These are phyloP conservation scores for Drosophila leonis DNA, from an alignment of 2,888 invertebrate genomes.

Conservation along the genomic window DNA sequence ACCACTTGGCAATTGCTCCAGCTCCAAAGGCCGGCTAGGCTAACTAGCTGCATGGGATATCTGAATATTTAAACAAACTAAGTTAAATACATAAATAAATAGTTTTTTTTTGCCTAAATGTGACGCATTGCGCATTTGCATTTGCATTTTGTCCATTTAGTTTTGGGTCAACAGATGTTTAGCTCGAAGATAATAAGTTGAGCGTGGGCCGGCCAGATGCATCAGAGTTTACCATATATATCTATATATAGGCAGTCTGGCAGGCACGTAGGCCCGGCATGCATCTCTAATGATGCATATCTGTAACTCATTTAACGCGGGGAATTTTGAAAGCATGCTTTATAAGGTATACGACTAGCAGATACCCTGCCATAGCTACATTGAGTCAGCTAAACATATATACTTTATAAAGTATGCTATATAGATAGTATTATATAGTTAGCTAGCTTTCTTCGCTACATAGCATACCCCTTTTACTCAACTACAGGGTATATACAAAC, in stretches of 20 bases:
- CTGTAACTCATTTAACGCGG: slow-evolving; percentile 6
- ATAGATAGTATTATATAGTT: not conserved
- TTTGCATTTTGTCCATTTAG: slow-evolving; percentile 42
- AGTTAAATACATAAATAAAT: not conserved
- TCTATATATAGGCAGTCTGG: not conserved
- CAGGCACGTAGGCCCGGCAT: slow-evolving; percentile 4
- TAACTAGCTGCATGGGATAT: slow-evolving; percentile 9
- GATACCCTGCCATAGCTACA: not conserved
- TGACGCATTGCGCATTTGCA: slow-evolving; percentile 23
- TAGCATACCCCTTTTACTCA: not conserved
- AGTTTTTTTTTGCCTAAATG: slow-evolving; percentile 6
- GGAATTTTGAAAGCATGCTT: slow-evolving; percentile 3
- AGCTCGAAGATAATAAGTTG: slow-evolving; percentile 1
- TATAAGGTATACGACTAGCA: not conserved
- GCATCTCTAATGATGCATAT: slow-evolving; percentile 24
- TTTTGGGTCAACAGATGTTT: slow-evolving; percentile 5
- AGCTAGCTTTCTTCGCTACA: not conserved
- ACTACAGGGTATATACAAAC: not conserved
- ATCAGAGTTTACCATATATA: not conserved
- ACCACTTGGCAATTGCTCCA: slow-evolving; percentile 14
- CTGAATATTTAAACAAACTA: slow-evolving; percentile 6
- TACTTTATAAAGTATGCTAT: not conserved
- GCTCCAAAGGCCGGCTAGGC: not conserved
- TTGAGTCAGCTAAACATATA: not conserved
- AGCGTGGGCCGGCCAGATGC: slow-evolving; percentile 11